These are phyloP conservation scores for Leistus spinibarbis DNA, from an alignment of 2,888 invertebrate genomes.

Conservation along the genomic window DNA sequence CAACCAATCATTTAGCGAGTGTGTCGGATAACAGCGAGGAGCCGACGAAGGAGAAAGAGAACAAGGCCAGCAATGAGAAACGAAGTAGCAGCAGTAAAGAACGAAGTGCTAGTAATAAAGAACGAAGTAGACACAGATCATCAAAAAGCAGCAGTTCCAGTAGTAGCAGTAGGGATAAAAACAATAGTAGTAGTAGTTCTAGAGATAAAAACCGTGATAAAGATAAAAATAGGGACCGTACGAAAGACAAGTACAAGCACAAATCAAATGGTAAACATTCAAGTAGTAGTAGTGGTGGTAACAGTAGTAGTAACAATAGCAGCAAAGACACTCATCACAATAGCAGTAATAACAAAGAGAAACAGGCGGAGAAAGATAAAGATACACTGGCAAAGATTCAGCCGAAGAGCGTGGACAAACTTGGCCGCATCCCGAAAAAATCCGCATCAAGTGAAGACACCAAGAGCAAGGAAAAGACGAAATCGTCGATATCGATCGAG, in stretches of 20 bases:
- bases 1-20: constrained; percentile 55
- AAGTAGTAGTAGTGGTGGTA: constrained; percentile 42
- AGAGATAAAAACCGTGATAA: constrained; percentile 47
- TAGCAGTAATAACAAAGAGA: constrained; percentile 57
- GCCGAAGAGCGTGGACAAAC: constrained; percentile 71
- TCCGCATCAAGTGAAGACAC: constrained; percentile 59
- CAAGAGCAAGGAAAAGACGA: constrained; percentile 58
- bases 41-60: constrained; percentile 49
- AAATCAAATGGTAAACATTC: constrained; percentile 48
- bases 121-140: constrained; percentile 41
- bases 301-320: constrained; percentile 46
- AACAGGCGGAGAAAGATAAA: constrained; percentile 70
- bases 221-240: constrained; percentile 49
- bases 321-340: constrained; percentile 45
- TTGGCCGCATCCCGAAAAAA: constrained; percentile 81
- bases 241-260: constrained; percentile 46
- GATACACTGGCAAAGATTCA: constrained; percentile 70
- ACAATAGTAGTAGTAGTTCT: constrained; percentile 42
- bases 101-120: constrained; percentile 49
- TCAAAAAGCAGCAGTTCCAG: constrained; percentile 41
- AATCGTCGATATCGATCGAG: constrained; percentile 82
- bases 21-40: constrained; percentile 39
- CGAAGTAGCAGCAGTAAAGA: constrained; percentile 57
- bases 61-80: constrained; percentile 57
- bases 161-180: constrained; percentile 45